phyloP scores from a whole-genome alignment of 2,797 vertebrate genomes.

The Sebastes aleutianus region DNA sequence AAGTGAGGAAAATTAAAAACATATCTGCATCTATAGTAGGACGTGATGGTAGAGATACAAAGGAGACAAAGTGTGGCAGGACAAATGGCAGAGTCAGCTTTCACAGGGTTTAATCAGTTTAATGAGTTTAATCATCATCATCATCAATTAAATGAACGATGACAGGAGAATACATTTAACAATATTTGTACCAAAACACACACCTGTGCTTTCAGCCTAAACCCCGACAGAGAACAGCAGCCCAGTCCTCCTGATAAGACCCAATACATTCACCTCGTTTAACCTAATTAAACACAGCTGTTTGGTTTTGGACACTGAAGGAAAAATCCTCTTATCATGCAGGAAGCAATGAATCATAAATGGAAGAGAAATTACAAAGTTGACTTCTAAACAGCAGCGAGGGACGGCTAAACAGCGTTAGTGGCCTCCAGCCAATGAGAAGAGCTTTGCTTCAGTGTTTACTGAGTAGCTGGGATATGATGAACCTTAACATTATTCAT shows the following conservation, averaged over 20 bases:
- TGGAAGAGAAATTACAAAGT: neutral
- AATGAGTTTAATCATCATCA: neutral
- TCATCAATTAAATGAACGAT: neutral
- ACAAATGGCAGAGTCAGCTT: slow-evolving; percentile 7
- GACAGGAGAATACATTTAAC: neutral
- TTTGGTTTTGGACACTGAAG: neutral
- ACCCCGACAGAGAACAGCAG: neutral
- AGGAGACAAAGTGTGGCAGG: neutral
- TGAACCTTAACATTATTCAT: no score
- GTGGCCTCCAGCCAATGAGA: neutral
- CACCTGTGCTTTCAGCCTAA: neutral
- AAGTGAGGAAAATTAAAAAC: neutral
- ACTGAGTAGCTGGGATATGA: neutral
- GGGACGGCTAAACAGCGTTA: neutral
- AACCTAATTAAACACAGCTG: neutral
- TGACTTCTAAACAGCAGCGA: neutral
- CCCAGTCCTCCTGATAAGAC: neutral
- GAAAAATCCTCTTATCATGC: neutral
- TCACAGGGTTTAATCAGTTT: slow-evolving; percentile 6
- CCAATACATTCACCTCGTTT: neutral
- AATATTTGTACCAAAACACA: neutral
- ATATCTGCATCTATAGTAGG: neutral
- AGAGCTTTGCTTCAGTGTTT: neutral
- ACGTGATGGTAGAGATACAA: neutral
- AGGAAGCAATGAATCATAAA: neutral